These are phyloP conservation scores for Sycobia sp. DNA, from an alignment of 1,140 invertebrate species.

Conservation along the genomic window DNA sequence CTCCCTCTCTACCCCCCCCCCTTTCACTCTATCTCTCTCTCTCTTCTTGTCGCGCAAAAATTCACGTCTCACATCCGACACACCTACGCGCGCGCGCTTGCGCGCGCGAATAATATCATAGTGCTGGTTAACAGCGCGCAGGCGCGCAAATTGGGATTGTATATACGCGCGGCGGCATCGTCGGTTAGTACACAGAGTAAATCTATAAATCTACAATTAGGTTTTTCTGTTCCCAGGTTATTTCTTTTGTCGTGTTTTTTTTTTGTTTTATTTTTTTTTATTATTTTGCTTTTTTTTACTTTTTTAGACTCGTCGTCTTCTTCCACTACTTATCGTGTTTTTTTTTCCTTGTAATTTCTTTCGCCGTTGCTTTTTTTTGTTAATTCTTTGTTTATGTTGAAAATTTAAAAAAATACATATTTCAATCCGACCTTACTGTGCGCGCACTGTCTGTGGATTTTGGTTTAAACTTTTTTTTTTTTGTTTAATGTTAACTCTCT, in stretches of 20 bases:
- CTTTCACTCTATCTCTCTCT: too few relatives aligned
- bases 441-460: conserved; percentile 35
- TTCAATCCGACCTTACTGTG: conserved; percentile 51
- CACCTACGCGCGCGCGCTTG: neutral
- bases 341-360: too few relatives aligned
- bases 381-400: conserved; percentile 48
- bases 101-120: too few relatives aligned
- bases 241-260: conserved; percentile 16
- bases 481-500: too few relatives aligned
- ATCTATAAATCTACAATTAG: conserved; percentile 39
- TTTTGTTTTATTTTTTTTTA: conserved; percentile 23
- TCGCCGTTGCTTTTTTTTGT: conserved; percentile 41
- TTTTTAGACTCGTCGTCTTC: conserved; percentile 8
- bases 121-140: too few relatives aligned
- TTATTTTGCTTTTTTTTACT: conserved; percentile 28
- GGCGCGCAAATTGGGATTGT: neutral
- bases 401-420: conserved; percentile 64
- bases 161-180: too few relatives aligned
- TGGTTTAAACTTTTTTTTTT: conserved; percentile 27
- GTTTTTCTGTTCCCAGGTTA: conserved; percentile 40
- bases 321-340: too few relatives aligned
- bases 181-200: conserved; percentile 24
- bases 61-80: neutral
- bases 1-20: too few relatives aligned
- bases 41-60: conserved; percentile 13